Percentiles rank a stretch among this genome's conserved stretches.
These are phyloP conservation scores for Xiphias gladius DNA, from an alignment of 2,113 vertebrate species.

Conservation along the genomic window DNA sequence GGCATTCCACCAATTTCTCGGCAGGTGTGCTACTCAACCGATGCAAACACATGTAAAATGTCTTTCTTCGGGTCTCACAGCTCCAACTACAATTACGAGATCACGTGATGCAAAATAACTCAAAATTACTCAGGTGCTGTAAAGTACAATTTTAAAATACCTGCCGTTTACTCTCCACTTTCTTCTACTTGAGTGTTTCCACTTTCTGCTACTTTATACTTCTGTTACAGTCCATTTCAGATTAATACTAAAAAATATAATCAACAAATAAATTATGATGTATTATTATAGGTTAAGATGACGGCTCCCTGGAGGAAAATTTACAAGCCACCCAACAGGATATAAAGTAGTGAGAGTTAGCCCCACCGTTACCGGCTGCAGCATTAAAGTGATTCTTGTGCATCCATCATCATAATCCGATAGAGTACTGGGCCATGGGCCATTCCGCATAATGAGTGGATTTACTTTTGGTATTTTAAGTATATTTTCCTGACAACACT, in stretches of 20 bases:
- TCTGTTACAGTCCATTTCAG: background rate
- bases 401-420: background rate
- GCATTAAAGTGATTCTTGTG: background rate
- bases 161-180: too few relatives aligned
- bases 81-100: too few relatives aligned
- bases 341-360: too few relatives aligned
- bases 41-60: too few relatives aligned
- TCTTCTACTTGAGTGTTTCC: background rate
- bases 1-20: background rate
- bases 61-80: too few relatives aligned
- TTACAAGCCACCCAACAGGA: too few relatives aligned
- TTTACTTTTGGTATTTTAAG: background rate
- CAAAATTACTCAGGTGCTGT: too few relatives aligned
- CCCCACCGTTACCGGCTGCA: too few relatives aligned
- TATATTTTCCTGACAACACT: background rate
- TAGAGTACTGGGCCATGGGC: background rate
- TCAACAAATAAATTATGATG: background rate
- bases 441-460: background rate
- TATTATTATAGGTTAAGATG: too few relatives aligned
- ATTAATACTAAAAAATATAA: background rate
- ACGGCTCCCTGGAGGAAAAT: too few relatives aligned
- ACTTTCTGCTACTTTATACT: background rate
- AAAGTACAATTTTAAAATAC: background rate
- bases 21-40: too few relatives aligned
- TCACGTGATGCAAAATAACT: too few relatives aligned